Percentiles rank a stretch among this genome's conserved stretches.
These are phyloP conservation scores for Scyliorhinus canicula DNA, from an alignment of 2,797 vertebrate species.

Conservation along the genomic window DNA sequence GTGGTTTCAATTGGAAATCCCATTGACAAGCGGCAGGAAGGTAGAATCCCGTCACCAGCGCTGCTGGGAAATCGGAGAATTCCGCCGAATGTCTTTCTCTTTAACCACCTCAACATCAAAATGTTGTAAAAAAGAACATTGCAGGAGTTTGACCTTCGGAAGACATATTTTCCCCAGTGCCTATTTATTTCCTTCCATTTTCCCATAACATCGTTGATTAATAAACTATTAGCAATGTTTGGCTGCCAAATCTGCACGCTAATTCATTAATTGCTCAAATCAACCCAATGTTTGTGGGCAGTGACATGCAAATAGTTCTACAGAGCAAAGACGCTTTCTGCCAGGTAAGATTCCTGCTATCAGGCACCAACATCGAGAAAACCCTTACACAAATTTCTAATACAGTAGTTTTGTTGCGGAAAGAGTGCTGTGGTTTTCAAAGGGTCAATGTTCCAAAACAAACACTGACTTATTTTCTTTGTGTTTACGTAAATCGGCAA, in stretches of 20 bases:
- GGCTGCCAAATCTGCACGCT: not conserved
- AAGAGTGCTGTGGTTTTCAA: not conserved
- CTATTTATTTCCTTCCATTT: not conserved
- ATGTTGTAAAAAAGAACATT: not conserved
- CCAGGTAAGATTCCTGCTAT: not conserved
- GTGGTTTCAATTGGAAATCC: no score
- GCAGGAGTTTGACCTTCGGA: not conserved
- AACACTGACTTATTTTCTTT: slow-evolving; percentile 11
- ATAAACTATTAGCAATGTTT: not conserved
- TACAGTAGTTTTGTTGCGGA: not conserved
- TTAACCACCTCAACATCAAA: not conserved
- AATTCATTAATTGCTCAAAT: not conserved
- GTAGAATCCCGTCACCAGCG: no score
- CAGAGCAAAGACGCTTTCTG: not conserved
- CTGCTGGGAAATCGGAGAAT: no score
- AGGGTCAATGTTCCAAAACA: slow-evolving; percentile 25
- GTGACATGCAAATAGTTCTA: not conserved
- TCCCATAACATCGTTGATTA: not conserved
- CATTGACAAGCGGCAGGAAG: no score
- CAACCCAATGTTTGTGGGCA: not conserved
- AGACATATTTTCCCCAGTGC: not conserved
- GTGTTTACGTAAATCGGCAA: not conserved
- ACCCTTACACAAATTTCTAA: not conserved
- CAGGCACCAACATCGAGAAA: not conserved
- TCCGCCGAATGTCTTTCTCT: not conserved